phyloP scores from a whole-genome alignment of 2,113 vertebrate species.

The Acanthisitta chloris region DNA sequence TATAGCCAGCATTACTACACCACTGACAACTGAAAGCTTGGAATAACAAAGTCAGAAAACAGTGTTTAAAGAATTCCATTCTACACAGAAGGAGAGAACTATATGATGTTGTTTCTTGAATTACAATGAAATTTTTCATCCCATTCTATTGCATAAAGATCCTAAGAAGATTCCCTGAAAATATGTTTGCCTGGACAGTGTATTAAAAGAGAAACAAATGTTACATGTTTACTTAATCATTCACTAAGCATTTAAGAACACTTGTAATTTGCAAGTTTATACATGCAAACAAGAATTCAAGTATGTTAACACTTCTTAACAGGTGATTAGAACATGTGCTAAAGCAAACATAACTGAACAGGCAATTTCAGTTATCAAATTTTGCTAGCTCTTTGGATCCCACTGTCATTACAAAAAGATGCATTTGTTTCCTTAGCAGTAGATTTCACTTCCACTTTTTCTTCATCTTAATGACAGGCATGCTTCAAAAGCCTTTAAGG shows the following conservation, averaged over 20 bases:
- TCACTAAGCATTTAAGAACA: neutral
- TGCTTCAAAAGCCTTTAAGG: neutral
- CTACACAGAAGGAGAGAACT: neutral
- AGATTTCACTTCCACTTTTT: neutral
- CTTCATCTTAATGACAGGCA: neutral
- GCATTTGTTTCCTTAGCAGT: neutral
- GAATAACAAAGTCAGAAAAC: neutral
- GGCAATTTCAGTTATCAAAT: neutral
- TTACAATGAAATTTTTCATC: neutral
- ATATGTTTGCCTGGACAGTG: rapidly evolving
- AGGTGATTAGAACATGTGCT: neutral
- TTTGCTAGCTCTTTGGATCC: neutral
- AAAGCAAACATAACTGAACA: neutral
- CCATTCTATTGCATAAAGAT: neutral
- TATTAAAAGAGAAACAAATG: neutral
- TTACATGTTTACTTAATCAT: neutral
- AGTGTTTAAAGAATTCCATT: neutral
- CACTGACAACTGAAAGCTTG: neutral
- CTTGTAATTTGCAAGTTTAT: neutral
- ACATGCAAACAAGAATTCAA: neutral
- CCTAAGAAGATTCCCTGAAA: neutral
- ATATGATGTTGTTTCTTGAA: neutral
- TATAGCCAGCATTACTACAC: neutral
- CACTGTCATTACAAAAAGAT: neutral
- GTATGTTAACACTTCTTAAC: neutral